Evolutionary conservation across 2,797 vertebrate species (phyloP), one percentile per base, ranked within the genome.

Genomic region (Ctenochaetus hawaiiensis): DNA sequence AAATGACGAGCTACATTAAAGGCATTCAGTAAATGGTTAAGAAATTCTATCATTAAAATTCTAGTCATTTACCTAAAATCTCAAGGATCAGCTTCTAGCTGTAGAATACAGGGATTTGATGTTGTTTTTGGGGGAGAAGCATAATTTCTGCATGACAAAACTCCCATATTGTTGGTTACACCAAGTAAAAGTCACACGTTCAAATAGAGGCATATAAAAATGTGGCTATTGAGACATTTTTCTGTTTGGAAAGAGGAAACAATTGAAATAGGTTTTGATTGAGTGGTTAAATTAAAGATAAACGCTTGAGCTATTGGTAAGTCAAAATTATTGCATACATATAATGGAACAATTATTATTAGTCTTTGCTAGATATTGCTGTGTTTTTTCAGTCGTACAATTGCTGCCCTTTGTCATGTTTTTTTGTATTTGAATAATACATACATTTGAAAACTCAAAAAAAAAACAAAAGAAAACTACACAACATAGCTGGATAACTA

Each of bases 31-130:
- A 41, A 70, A 71, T 79, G 58, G 47, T 66, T 45, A 8, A 82
- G 53, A 72, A 75, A 51, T 54, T 22, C 5, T 17, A 37, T 37
- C 30, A 57, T 80, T 81, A 75, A 54, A 71, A 81, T 81, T 86
- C n/a, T 8, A 62, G 14, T 82, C 54, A 56, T 82, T 78, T 51
- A 23, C 30, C 5, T 13, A 43, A 43, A 67, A 23, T 43, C 48
- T 66, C 53, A 23, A 53, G 34, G 16, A n/a, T 54, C 49, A 57
- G 45, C 58, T 57, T 60, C 41, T 76, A 44, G n/a, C 52, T 70
- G 30, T 18, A 49, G 23, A 54, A 72, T 68, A 64, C 11, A 18
- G 34, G 60, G 26, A 39, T 48, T 66, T 72, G 47, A 67, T 75
- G 23, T 57, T 48, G 49, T 22, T 22, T 73, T 60, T 26, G 52